Conservation (phyloP, 2,113 vertebrate genomes). For the Pygathrix nemaeus region DNA sequence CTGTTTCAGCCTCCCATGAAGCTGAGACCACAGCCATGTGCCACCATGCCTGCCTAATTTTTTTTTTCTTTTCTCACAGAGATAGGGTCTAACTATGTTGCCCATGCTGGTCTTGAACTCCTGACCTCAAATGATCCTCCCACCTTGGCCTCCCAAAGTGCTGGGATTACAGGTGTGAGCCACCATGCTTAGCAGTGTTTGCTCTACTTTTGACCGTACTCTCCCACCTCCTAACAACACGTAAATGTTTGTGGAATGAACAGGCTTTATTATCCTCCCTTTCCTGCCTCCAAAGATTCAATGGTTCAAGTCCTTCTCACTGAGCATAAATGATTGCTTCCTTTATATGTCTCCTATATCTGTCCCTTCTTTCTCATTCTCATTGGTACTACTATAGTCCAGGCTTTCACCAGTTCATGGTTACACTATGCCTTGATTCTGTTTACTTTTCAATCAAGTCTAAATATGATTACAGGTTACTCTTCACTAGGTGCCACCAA, state of each 20-base stretch:
- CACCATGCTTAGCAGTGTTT: background rate
- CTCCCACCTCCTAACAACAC: background rate
- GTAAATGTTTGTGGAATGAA: background rate
- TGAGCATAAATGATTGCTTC: background rate
- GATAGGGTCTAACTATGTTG: no score
- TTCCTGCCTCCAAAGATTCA: background rate
- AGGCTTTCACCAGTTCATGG: background rate
- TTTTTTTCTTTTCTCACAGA: no score
- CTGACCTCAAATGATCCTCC: no score
- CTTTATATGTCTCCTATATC: background rate
- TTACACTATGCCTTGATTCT: background rate
- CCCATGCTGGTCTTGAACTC: no score
- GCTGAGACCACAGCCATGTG: no score
- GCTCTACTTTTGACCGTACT: background rate
- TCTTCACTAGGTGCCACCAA: background rate
- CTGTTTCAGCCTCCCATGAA: no score
- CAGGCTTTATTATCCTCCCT: background rate
- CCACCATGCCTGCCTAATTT: no score
- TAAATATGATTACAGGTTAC: background rate
- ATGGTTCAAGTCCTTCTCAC: background rate
- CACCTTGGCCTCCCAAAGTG: no score
- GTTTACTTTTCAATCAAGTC: background rate
- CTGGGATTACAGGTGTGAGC: no score
- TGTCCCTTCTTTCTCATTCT: background rate
- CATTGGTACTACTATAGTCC: background rate